These are phyloP conservation scores for Sturnira hondurensis DNA, from an alignment of 2,113 vertebrate genomes.

Conservation along the genomic window DNA sequence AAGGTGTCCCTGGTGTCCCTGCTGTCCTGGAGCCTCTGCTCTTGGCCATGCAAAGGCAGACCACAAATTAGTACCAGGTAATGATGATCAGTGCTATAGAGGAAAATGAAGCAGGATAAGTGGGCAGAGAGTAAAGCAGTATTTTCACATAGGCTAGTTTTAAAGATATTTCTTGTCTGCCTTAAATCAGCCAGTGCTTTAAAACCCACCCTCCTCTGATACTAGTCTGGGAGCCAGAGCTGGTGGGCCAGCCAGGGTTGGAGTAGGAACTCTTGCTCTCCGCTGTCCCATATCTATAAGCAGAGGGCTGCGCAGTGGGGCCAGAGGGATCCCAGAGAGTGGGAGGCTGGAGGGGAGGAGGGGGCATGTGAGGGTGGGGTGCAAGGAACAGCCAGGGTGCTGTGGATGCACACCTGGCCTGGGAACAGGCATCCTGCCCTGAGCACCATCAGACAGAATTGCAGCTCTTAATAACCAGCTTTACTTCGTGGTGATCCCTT, in stretches of 20 bases:
- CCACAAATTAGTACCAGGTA: constrained; percentile 8
- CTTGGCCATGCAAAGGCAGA: not conserved
- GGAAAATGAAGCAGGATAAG: not conserved
- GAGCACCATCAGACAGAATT: too few relatives aligned
- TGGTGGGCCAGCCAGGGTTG: not conserved
- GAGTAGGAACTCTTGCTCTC: not conserved
- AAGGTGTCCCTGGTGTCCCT: too few relatives aligned
- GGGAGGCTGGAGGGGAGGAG: not conserved
- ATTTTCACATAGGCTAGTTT: not conserved
- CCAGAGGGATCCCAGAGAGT: not conserved
- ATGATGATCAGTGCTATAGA: not conserved
- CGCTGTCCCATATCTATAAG: not conserved
- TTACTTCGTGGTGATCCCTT: not conserved
- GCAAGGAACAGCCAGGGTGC: not conserved
- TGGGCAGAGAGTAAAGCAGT: constrained; percentile 5
- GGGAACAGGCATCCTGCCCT: not conserved
- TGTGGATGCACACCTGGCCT: not conserved
- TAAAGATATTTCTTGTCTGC: not conserved
- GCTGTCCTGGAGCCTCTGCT: not conserved
- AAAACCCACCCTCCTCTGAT: not conserved
- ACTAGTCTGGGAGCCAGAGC: not conserved
- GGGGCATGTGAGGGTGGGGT: not conserved
- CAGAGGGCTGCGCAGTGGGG: not conserved
- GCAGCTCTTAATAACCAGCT: not conserved
- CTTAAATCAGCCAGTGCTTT: not conserved